Conservation (phyloP, 2,113 vertebrate genomes). For the Coturnix japonica region DNA sequence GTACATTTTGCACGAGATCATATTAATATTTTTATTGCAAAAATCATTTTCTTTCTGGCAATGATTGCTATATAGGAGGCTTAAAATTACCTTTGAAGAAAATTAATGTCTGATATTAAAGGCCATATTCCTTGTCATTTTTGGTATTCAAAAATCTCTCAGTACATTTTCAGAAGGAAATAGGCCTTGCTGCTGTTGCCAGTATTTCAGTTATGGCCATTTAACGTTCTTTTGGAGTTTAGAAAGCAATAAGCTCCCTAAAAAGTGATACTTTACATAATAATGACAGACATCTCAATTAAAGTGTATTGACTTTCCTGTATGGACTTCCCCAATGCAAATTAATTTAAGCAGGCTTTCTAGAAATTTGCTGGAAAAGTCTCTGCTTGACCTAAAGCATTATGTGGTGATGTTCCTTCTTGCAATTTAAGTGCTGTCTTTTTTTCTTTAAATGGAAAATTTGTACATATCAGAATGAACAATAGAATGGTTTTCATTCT, state of each 20-base stretch:
- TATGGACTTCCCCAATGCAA: background rate
- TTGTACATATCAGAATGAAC: background rate
- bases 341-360: slow-evolving; percentile 1
- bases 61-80: background rate
- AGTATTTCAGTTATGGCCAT: background rate
- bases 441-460: background rate
- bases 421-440: background rate
- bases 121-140: background rate
- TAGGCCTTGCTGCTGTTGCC: background rate
- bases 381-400: background rate
- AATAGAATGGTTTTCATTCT: background rate
- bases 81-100: background rate
- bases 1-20: background rate
- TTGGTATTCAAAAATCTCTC: background rate
- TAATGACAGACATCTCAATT: background rate
- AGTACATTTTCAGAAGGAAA: background rate
- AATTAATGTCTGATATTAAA: background rate
- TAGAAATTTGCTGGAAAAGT: background rate
- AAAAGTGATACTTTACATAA: background rate
- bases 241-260: background rate
- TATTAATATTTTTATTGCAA: background rate
- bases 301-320: background rate
- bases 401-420: background rate
- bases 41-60: background rate
- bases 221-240: slow-evolving; percentile 8